Conservation (phyloP, 37 sponge, comb jelly and placozoan genomes). For the Crambe crambe region DNA sequence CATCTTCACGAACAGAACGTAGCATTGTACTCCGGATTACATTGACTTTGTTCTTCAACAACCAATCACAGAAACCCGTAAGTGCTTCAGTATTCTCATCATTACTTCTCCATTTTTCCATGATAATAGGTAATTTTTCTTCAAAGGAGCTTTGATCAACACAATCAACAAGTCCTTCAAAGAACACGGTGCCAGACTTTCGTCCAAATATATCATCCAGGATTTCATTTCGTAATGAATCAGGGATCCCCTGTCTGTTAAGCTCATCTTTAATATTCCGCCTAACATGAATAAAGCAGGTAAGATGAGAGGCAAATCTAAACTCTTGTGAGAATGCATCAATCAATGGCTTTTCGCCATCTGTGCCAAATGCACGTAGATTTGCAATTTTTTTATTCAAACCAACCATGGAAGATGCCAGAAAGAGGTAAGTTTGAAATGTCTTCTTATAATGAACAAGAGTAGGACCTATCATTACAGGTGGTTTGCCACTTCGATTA, state of each 20-base stretch:
- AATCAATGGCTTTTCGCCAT: constrained; percentile 29
- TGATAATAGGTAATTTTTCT: constrained; percentile 3
- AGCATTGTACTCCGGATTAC: not conserved
- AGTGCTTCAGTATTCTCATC: not conserved
- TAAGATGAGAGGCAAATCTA: constrained; percentile 28
- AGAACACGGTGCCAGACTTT: constrained; percentile 18
- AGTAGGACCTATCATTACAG: no score
- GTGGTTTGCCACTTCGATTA: no score
- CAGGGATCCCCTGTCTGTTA: not conserved
- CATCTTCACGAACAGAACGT: not conserved
- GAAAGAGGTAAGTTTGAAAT: not conserved
- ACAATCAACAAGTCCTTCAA: constrained; percentile 47
- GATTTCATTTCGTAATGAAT: not conserved
- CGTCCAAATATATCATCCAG: constrained; percentile 39
- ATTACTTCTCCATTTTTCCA: not conserved
- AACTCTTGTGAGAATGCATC: constrained; percentile 53
- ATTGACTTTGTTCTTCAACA: constrained; percentile 16
- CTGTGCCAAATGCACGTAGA: constrained; percentile 33
- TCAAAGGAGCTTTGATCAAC: constrained; percentile 1
- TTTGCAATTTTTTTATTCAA: not conserved
- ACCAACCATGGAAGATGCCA: constrained; percentile 1
- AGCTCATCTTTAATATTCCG: constrained; percentile 42
- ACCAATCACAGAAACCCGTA: not conserved
- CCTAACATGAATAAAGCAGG: constrained; percentile 37
- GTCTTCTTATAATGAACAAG: no score